Percentiles rank a stretch among this genome's conserved stretches.
Evolutionary conservation across 2,113 vertebrate species (phyloP).

Genomic region (Pituophis catenifer): DNA sequence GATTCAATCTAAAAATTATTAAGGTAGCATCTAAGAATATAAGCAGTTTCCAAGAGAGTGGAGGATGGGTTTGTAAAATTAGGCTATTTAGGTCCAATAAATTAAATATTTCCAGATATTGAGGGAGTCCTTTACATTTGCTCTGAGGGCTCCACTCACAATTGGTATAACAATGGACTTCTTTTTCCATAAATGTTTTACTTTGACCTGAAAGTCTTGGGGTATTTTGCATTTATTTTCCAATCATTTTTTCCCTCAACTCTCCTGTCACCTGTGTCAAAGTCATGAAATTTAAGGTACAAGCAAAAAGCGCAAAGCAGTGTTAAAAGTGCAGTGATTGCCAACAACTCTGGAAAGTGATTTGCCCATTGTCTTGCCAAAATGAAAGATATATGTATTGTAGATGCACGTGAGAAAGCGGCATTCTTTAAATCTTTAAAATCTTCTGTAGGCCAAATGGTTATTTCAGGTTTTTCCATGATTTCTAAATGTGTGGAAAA

Average conservation of each 20-base stretch:
- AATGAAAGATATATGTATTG: not conserved
- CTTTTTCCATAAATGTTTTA: not conserved
- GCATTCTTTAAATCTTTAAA: not conserved
- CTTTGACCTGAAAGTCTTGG: not conserved
- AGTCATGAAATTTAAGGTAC: not conserved
- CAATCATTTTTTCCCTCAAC: not conserved
- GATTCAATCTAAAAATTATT: not conserved
- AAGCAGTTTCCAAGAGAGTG: not conserved
- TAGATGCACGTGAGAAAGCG: not conserved
- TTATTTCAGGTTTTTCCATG: not conserved
- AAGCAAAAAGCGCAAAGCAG: not conserved
- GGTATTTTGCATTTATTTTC: not conserved
- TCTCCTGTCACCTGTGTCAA: not conserved
- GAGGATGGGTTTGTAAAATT: not conserved
- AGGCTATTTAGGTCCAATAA: not conserved
- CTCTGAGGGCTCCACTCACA: not conserved
- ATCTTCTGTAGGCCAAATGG: not conserved
- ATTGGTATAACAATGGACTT: not conserved
- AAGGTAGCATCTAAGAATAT: not conserved
- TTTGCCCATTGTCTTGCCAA: not conserved
- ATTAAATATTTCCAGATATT: not conserved
- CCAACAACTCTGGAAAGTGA: not conserved
- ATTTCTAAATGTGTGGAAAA: slow-evolving; percentile 7
- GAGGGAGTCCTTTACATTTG: not conserved
- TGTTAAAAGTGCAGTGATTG: not conserved